These are phyloP conservation scores for Morone saxatilis DNA, from an alignment of 2,113 vertebrate genomes.

Conservation along the genomic window DNA sequence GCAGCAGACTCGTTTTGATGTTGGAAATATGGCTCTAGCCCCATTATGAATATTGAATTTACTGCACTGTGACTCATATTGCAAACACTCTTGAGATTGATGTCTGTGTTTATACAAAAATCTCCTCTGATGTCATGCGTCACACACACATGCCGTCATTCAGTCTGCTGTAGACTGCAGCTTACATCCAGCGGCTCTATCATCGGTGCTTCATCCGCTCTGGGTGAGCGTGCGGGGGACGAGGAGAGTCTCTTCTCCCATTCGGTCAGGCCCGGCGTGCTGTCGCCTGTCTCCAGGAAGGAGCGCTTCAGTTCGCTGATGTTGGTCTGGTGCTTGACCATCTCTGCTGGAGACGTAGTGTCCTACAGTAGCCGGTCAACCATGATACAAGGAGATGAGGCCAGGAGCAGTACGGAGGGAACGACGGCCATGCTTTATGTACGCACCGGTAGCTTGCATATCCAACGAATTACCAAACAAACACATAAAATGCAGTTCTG, in stretches of 20 bases:
- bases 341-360: conserved; percentile 86
- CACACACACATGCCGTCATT: conserved; percentile 55
- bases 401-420: conserved; percentile 5
- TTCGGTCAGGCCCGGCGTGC: conserved; percentile 86
- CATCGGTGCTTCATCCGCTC: conserved; percentile 90
- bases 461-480: conserved; percentile 29
- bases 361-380: conserved; percentile 76
- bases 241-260: conserved; percentile 95
- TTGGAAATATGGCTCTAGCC: not conserved
- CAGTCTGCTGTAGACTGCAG: conserved; percentile 49
- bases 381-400: conserved; percentile 67
- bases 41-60: not conserved
- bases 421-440: conserved; percentile 65
- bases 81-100: not conserved
- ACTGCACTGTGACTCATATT: conserved; percentile 1
- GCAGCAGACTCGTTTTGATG: not conserved
- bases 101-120: conserved; percentile 7
- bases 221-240: conserved; percentile 87
- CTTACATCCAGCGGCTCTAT: conserved; percentile 95
- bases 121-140: conserved; percentile 46
- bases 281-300: conserved; percentile 91
- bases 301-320: conserved; percentile 96
- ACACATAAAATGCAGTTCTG: conserved; percentile 37
- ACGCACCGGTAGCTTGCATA: conserved; percentile 52
- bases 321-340: conserved; percentile 94